Percentiles rank a stretch among this genome's conserved stretches.
These are phyloP conservation scores for Argyra leucocephala DNA, from an alignment of 2,888 invertebrate species.

Conservation along the genomic window DNA sequence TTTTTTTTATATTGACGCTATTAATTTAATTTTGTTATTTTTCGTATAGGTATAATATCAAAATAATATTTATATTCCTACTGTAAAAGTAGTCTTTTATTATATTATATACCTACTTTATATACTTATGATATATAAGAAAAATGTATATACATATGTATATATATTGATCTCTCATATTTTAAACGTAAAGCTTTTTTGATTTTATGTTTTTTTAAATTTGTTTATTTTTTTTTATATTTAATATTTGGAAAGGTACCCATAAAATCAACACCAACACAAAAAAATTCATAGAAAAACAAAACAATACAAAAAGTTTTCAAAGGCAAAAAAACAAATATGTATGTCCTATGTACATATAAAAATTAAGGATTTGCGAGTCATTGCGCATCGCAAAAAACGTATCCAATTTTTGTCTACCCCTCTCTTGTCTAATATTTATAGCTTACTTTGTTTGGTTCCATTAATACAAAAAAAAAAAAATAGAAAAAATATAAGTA, in stretches of 20 bases:
- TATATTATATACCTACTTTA: too few species aligned
- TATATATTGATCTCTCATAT: not conserved
- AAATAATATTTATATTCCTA: too few species aligned
- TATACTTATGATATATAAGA: not conserved
- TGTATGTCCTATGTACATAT: not conserved
- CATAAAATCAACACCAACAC: not conserved
- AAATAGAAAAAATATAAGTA: too few species aligned
- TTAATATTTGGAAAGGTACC: not conserved
- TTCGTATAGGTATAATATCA: too few species aligned
- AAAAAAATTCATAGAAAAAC: not conserved
- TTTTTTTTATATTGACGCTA: too few species aligned
- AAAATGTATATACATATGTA: not conserved
- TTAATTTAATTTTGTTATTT: too few species aligned
- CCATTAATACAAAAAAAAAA: too few species aligned
- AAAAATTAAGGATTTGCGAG: conserved; percentile 5
- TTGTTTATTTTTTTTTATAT: not conserved
- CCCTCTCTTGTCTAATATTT: too few species aligned
- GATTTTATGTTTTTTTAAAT: not conserved
- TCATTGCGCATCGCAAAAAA: conserved; percentile 17
- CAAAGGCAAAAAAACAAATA: not conserved
- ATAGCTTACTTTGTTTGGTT: too few species aligned
- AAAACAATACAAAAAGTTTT: not conserved
- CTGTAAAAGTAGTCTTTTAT: too few species aligned
- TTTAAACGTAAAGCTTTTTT: not conserved
- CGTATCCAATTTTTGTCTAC: not conserved